These are phyloP conservation scores for Malthinus flaveolus DNA, from an alignment of 2,888 invertebrate species.

Conservation along the genomic window DNA sequence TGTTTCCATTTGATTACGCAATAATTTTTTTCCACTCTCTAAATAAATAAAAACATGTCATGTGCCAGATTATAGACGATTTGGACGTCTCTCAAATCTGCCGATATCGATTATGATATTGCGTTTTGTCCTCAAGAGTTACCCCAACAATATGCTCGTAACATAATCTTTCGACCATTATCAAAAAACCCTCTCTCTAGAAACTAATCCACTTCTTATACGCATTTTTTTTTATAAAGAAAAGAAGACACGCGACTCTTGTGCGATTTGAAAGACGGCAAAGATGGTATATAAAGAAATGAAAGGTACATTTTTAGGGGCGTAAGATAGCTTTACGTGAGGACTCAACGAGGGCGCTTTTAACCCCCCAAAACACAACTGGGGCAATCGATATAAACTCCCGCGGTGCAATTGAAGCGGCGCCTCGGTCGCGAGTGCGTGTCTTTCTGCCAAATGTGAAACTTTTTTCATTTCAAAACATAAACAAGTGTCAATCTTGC, in stretches of 20 bases:
- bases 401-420: conserved; percentile 47
- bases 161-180: conserved; percentile 44
- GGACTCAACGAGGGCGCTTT: conserved; percentile 46
- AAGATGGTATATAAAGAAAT: conserved; percentile 26
- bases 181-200: conserved; percentile 19
- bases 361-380: conserved; percentile 58
- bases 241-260: conserved; percentile 19
- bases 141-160: neutral
- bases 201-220: conserved; percentile 28
- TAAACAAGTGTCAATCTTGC: conserved; percentile 40
- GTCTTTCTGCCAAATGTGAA: conserved; percentile 48
- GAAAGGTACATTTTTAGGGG: conserved; percentile 34
- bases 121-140: conserved; percentile 8
- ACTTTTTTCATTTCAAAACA: conserved; percentile 40
- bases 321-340: conserved; percentile 43
- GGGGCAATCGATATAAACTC: conserved; percentile 65
- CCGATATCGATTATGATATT: conserved; percentile 12
- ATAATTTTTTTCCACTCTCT: too few relatives aligned
- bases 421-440: conserved; percentile 56
- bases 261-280: conserved; percentile 31
- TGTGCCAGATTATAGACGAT: conserved; percentile 10
- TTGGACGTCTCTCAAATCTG: conserved; percentile 1
- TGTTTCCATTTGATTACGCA: too few relatives aligned
- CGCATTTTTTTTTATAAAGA: conserved; percentile 31
- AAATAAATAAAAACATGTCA: conserved; percentile 9